Evolutionary conservation across 2,113 vertebrate species (phyloP), one percentile per base, ranked within the genome.

Genomic region (Misgurnus anguillicaudatus): DNA sequence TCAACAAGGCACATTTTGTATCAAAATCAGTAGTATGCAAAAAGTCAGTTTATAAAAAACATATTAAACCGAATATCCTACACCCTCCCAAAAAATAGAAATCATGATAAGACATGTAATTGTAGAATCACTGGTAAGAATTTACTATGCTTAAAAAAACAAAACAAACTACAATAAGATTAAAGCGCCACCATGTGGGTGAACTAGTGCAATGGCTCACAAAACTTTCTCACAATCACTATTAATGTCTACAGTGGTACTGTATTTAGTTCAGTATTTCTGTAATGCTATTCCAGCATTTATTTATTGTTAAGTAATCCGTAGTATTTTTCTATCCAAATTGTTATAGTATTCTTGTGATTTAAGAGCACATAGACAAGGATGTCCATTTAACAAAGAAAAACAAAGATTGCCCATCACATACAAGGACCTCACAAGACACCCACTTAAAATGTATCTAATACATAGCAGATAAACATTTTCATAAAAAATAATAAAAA

Each of bases 151-250:
- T 3, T 48, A 9, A 48, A 48, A n/a, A 13, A 51, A 51, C 48
- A 13, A 51, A 13, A 51, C 14, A 0, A 47, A 13, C 11, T 11
- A 3, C 14, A 14, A 51, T 16, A 1, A 16, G 4, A 51, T 51
- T 4, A 51, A 51, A 16, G 10, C 58, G 70, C 70, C 70, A 58
- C 55, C 70, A 60, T 42, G 70, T 73, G 70, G 70, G 42, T 16
- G 48, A 51, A 51, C 11, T 24, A 39, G 4, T 60, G 51, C 69
- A 72, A 6, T 57, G 38, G 39, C 21, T 53, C 21, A 55, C 9
- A 13, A 48, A 55, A 48, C 11, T 47, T 14, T 51, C n/a, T 53
- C 36, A 71, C 48, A 31, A 42, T 14, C 14, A 53, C 9, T 36
- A 13, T 3, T 63, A 38, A 38, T 24, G 31, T 38, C 1, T n/a